Evolutionary conservation across 2,888 invertebrate species (phyloP).

Genomic region (Heteropelma amictum): DNA sequence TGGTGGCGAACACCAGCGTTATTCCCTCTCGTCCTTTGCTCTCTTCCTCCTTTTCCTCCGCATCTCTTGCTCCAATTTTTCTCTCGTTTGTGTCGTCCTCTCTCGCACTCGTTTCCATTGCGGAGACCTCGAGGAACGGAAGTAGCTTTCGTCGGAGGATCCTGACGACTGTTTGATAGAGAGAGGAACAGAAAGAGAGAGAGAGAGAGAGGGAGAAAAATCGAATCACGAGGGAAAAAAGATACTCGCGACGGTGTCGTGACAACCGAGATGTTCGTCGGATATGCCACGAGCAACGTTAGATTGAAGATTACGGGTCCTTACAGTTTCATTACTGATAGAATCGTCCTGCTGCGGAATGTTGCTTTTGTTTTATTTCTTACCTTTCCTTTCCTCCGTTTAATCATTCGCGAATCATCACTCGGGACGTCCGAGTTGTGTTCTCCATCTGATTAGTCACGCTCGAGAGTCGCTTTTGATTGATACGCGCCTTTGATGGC

Average conservation of each 20-base stretch:
- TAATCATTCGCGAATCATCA: conserved; percentile 39
- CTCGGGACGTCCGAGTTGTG: conserved; percentile 1
- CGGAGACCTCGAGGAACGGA: conserved; percentile 39
- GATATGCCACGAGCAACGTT: not conserved
- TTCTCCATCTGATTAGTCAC: conserved; percentile 34
- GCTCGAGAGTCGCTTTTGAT: conserved; percentile 33
- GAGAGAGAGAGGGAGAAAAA: not conserved
- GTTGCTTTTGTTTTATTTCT: not conserved
- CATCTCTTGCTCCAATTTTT: not conserved
- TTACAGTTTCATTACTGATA: conserved; percentile 2
- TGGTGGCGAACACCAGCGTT: conserved; percentile 33
- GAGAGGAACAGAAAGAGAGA: conserved; percentile 2
- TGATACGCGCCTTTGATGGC: conserved; percentile 44
- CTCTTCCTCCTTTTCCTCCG: not conserved
- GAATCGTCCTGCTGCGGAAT: not conserved
- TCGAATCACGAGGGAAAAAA: too few species aligned
- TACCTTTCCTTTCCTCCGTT: not conserved
- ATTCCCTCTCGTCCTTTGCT: conserved; percentile 4
- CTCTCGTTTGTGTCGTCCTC: not conserved
- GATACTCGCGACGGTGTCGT: too few species aligned
- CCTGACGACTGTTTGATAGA: too few species aligned
- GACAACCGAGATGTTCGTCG: conserved; percentile 16
- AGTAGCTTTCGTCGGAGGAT: conserved; percentile 42
- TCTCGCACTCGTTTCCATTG: not conserved
- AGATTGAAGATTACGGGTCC: conserved; percentile 1